phyloP scores from a whole-genome alignment of 2,888 invertebrate species.

The Notodonta ziczac region DNA sequence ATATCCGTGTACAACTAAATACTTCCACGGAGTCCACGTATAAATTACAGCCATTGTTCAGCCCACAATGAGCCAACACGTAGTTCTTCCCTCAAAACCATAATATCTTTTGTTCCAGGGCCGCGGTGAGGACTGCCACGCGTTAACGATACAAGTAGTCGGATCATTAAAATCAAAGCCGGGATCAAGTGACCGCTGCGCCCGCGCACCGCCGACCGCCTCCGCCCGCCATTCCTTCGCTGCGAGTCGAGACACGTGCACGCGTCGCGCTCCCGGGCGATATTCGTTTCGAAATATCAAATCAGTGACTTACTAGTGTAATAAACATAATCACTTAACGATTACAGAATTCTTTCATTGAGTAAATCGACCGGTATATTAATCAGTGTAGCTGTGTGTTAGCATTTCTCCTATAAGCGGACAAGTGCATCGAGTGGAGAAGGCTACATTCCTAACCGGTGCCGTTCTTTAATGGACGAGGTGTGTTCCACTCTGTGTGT shows the following conservation, averaged over 20 bases:
- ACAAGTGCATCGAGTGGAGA: conserved; percentile 76
- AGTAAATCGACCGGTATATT: conserved; percentile 45
- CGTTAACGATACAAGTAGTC: conserved; percentile 39
- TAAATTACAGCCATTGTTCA: not conserved
- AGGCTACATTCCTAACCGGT: conserved; percentile 83
- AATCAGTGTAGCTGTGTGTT: conserved; percentile 44
- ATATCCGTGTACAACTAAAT: not conserved
- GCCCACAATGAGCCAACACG: not conserved
- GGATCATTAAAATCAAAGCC: conserved; percentile 64
- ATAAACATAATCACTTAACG: conserved; percentile 44
- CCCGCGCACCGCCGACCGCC: conserved; percentile 44
- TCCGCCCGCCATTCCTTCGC: conserved; percentile 61
- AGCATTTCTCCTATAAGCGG: conserved; percentile 56
- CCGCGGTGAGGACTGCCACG: conserved; percentile 37
- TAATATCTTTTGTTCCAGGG: conserved; percentile 40
- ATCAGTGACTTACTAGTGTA: conserved; percentile 51
- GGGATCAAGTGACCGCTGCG: conserved; percentile 56
- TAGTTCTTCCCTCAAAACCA: conserved; percentile 15
- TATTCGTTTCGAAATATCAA: conserved; percentile 30
- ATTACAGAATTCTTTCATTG: conserved; percentile 42
- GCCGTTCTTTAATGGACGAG: conserved; percentile 80
- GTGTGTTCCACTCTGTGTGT: conserved; percentile 77
- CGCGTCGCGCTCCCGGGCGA: conserved; percentile 39
- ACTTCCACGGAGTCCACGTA: not conserved
- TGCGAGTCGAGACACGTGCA: conserved; percentile 56